A percentile compares a stretch with the other conserved stretches of the same genome.
Conservation (phyloP, 2,113 vertebrate genomes). For the Silurus meridionalis region DNA sequence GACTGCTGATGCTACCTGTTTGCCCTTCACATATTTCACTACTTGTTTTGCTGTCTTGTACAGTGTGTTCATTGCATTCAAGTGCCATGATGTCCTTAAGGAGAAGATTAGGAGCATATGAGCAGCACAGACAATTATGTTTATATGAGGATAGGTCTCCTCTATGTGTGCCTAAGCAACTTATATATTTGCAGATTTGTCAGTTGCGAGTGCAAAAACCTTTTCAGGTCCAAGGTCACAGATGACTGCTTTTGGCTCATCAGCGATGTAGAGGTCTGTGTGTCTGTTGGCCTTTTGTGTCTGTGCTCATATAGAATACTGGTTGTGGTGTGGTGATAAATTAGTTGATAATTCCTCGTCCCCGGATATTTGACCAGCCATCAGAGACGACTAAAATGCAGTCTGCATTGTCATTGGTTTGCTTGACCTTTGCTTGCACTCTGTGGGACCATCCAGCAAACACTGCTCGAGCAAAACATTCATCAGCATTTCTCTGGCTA, state of each 20-base stretch:
- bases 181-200: slow-evolving; percentile 52
- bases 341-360: slow-evolving; percentile 51
- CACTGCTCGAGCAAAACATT: slow-evolving; percentile 55
- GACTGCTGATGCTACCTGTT: slow-evolving; percentile 34
- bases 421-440: slow-evolving; percentile 29
- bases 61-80: slow-evolving; percentile 48
- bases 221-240: slow-evolving; percentile 58
- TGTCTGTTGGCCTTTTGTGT: slow-evolving; percentile 42
- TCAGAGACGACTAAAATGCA: slow-evolving; percentile 51
- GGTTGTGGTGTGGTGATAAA: slow-evolving; percentile 52
- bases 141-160: slow-evolving; percentile 58
- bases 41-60: slow-evolving; percentile 38
- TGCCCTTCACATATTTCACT: slow-evolving; percentile 42
- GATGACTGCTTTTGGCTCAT: slow-evolving; percentile 54
- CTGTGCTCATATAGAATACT: slow-evolving; percentile 44
- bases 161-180: slow-evolving; percentile 55
- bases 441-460: slow-evolving; percentile 56
- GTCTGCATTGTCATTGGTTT: slow-evolving; percentile 51
- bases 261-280: too few relatives aligned
- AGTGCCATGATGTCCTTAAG: slow-evolving; percentile 49
- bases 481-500: slow-evolving; percentile 49
- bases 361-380: slow-evolving; percentile 52
- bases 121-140: slow-evolving; percentile 47
- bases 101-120: slow-evolving; percentile 39
- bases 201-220: slow-evolving; percentile 56